These are phyloP conservation scores for Nyctalus aviator DNA, from an alignment of 2,797 vertebrate species.

Conservation along the genomic window DNA sequence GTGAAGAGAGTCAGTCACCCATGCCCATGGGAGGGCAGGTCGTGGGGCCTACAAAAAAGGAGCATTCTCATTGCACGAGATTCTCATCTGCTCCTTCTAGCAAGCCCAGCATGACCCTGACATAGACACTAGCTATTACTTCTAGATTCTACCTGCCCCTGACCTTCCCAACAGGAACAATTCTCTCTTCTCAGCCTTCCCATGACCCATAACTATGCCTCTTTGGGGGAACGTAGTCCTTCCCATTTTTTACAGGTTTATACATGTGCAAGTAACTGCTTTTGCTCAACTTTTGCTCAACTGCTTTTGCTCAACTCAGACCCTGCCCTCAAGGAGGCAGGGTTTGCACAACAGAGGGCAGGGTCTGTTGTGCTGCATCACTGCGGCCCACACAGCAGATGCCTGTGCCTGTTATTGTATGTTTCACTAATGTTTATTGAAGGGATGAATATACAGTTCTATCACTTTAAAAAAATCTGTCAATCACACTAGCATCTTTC, in stretches of 20 bases:
- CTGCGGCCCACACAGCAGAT: background rate
- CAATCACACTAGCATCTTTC: conserved; percentile 42
- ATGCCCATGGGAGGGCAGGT: conserved; percentile 50
- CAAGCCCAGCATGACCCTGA: conserved; percentile 24
- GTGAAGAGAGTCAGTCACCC: conserved; percentile 55
- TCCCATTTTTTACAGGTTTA: conserved; percentile 12
- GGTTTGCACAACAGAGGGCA: too few species aligned
- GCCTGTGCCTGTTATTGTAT: too few species aligned
- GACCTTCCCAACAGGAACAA: conserved; percentile 16
- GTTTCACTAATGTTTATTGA: background rate
- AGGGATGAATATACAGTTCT: background rate
- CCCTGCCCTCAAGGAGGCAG: too few species aligned
- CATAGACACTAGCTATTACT: conserved; percentile 59
- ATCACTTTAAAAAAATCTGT: background rate
- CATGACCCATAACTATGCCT: conserved; percentile 27
- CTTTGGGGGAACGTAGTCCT: background rate
- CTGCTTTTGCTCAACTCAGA: too few species aligned
- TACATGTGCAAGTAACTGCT: background rate
- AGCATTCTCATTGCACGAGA: conserved; percentile 62
- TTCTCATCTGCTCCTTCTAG: conserved; percentile 59
- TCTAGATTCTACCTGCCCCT: conserved; percentile 57
- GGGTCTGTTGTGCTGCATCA: background rate
- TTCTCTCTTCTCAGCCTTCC: conserved; percentile 44
- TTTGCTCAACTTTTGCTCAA: background rate
- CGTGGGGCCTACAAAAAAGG: conserved; percentile 36